phyloP scores from a whole-genome alignment of 2,888 invertebrate species.

The Mactromeris polynyma region DNA sequence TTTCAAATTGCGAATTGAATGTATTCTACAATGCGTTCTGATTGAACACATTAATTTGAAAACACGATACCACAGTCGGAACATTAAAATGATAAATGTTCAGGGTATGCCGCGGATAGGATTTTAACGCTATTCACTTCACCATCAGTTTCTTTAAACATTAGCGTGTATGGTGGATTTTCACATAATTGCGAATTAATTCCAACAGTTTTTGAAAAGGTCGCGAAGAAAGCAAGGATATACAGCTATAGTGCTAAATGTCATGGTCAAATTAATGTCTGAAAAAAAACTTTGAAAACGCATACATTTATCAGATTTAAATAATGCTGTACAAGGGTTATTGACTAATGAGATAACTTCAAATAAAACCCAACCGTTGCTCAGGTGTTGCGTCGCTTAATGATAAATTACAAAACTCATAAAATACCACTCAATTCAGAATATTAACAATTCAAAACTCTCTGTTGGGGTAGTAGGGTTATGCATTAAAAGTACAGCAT shows the following conservation, averaged over 20 bases:
- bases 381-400: neutral
- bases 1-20: conserved; percentile 69
- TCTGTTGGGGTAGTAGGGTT: neutral
- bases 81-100: conserved; percentile 74
- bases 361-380: neutral
- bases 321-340: conserved; percentile 1
- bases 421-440: neutral
- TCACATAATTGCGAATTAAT: conserved; percentile 52
- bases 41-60: conserved; percentile 64
- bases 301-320: neutral
- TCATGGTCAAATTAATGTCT: conserved; percentile 37
- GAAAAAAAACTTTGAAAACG: neutral
- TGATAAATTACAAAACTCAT: neutral
- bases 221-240: conserved; percentile 20
- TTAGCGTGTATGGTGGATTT: conserved; percentile 52
- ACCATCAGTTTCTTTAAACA: conserved; percentile 38
- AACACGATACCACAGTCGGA: conserved; percentile 44
- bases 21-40: conserved; percentile 52
- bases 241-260: conserved; percentile 30
- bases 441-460: conserved; percentile 2
- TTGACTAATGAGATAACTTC: neutral
- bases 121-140: conserved; percentile 16
- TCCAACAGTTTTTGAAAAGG: conserved; percentile 40
- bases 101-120: conserved; percentile 39
- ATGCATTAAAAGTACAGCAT: neutral